phyloP scores from a whole-genome alignment of 2,888 invertebrate species.

The Zaprionus obscuricornis region DNA sequence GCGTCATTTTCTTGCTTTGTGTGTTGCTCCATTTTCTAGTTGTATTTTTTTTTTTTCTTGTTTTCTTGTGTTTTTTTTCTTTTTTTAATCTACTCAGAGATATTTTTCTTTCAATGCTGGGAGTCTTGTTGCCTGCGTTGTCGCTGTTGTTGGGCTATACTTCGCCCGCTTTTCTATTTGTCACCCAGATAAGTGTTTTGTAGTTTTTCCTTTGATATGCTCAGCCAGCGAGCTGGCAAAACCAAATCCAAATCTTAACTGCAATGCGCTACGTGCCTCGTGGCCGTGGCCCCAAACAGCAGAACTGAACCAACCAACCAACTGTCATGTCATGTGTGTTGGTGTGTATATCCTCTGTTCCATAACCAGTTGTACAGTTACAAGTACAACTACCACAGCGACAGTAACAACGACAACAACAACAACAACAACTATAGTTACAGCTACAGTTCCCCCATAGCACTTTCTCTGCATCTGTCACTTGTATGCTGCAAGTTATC shows the following conservation, averaged over 20 bases:
- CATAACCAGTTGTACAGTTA: slow-evolving; percentile 6
- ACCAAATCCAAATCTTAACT: slow-evolving; percentile 71
- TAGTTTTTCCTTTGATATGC: slow-evolving; percentile 75
- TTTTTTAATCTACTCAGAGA: slow-evolving; percentile 75
- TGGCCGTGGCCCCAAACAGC: slow-evolving; percentile 25
- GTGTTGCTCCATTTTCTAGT: slow-evolving; percentile 54
- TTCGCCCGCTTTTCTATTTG: slow-evolving; percentile 69
- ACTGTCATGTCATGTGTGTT: slow-evolving; percentile 65
- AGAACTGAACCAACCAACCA: slow-evolving; percentile 52
- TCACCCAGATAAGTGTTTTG: slow-evolving; percentile 78
- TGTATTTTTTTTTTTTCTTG: slow-evolving; percentile 37
- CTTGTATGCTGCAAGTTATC: slow-evolving; percentile 27
- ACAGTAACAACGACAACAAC: no score
- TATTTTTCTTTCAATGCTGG: slow-evolving; percentile 71
- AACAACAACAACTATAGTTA: no score
- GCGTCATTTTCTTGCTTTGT: slow-evolving; percentile 68
- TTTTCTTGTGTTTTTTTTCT: slow-evolving; percentile 22
- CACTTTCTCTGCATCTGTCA: slow-evolving; percentile 11
- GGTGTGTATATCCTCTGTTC: neutral
- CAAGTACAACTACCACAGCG: no score
- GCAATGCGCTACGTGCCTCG: slow-evolving; percentile 73
- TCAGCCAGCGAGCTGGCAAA: slow-evolving; percentile 65
- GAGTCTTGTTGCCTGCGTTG: slow-evolving; percentile 20
- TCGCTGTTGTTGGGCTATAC: neutral
- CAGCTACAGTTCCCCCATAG: no score